Evolutionary conservation across 2,113 vertebrate species (phyloP), one percentile per base, ranked within the genome.

Genomic region (Glareola pratincola): DNA sequence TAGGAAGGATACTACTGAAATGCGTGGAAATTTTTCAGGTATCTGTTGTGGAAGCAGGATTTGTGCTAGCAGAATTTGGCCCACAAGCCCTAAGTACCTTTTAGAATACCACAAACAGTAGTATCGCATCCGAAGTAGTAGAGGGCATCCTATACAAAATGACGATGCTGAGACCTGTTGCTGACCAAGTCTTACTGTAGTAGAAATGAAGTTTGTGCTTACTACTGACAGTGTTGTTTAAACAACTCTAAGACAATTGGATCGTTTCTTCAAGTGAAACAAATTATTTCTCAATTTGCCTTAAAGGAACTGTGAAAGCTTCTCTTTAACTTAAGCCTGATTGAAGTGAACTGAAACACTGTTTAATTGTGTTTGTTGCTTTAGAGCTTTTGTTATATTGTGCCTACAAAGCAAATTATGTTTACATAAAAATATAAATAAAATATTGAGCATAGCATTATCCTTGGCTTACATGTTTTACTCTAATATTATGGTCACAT

Each of bases 351-450:
- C 96, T 91, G 95, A 98, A 96, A 94, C 97, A 97, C 98, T 96
- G 98, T 99, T 98, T 97, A 97, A 97, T 96, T 98, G 98, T 98
- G 97, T 98, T 98, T 97, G 98, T 98, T 98, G 98, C 98, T 98
- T 98, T 98, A 98, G 97, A 98, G 98, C 98, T 99, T 98, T 98
- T 97, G 98, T 98, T 99, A 98, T 98, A 97, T 98, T 98, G 98
- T 99, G 98, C 98, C 98, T 98, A 98, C 95, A 98, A 98, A 98
- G 97, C 97, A 98, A 98, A 97, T 98, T 99, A 98, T 98, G 98
- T 99, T 99, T 99, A 99, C 98, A 98, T 97, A 97, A 98, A 98
- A 97, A 98, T 98, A 98, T 98, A 98, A 99, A 99, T 99, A 99
- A 99, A 99, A 98, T 96, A 98, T 98, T 98, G 97, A 98, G 98